Percentiles rank a stretch among this genome's conserved stretches.
Conservation (phyloP, 2,113 vertebrate species). For the Bucco capensis region DNA sequence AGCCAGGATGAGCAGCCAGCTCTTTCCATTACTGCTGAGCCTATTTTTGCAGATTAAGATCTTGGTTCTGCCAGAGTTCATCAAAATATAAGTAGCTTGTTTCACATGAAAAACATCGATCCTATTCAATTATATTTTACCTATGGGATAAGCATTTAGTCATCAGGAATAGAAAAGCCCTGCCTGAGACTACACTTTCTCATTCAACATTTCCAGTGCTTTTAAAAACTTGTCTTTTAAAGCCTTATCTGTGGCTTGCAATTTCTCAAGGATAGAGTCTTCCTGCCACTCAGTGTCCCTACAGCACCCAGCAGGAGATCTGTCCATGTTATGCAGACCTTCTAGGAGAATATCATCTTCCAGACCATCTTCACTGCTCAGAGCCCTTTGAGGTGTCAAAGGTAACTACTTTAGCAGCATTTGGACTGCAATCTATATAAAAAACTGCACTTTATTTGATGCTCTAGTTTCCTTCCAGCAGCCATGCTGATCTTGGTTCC, state of each 20-base stretch:
- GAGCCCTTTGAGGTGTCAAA: background rate
- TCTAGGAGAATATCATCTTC: background rate
- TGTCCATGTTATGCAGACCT: rapidly evolving
- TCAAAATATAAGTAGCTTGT: background rate
- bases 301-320: background rate
- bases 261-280: background rate
- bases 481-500: background rate
- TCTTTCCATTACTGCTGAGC: background rate
- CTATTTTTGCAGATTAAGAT: background rate
- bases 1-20: background rate
- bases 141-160: background rate
- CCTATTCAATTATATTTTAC: background rate
- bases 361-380: background rate
- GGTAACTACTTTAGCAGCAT: background rate
- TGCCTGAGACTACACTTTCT: background rate
- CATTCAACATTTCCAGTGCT: background rate
- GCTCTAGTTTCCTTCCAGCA: background rate
- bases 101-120: background rate
- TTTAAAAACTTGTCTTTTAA: background rate
- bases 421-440: background rate
- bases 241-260: background rate
- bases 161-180: background rate
- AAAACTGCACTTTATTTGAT: background rate
- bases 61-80: background rate
- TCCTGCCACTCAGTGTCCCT: background rate